These are phyloP conservation scores for Psittacara wagleri DNA, from an alignment of 2,113 vertebrate species.

Conservation along the genomic window DNA sequence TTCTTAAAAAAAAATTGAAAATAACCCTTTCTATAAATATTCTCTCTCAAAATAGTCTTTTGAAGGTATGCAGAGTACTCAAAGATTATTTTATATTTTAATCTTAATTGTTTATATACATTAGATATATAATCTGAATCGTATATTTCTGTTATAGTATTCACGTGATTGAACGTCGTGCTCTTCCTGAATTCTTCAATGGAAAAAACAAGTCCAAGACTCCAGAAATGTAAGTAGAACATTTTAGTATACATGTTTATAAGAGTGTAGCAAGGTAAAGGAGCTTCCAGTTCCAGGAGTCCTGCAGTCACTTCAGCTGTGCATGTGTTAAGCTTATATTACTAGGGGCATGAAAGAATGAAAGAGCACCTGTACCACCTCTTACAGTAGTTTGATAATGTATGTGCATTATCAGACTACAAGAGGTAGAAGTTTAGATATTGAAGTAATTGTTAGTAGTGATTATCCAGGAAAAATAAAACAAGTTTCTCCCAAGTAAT, in stretches of 20 bases:
- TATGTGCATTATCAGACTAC: rapidly evolving
- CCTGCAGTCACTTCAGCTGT: not conserved
- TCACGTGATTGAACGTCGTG: slow-evolving; percentile 93
- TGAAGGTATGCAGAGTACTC: not conserved
- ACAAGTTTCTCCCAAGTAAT: not conserved
- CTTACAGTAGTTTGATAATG: rapidly evolving
- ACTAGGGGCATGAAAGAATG: not conserved
- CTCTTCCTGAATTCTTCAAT: slow-evolving; percentile 94
- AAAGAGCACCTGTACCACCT: not conserved
- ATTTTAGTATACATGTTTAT: rapidly evolving
- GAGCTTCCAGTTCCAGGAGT: not conserved
- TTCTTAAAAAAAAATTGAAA: not conserved
- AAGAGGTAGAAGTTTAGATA: not conserved
- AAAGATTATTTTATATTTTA: not conserved
- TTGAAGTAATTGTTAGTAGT: not conserved
- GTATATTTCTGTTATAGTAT: slow-evolving; percentile 73
- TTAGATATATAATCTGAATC: not conserved
- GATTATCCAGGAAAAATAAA: not conserved
- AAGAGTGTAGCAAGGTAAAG: rapidly evolving
- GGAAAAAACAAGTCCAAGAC: slow-evolving; percentile 98
- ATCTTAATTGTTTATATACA: not conserved
- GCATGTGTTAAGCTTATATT: rapidly evolving
- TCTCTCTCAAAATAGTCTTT: too few relatives aligned
- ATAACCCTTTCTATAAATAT: too few relatives aligned
- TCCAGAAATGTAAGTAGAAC: slow-evolving; percentile 90